Percentiles rank a stretch among this genome's conserved stretches.
These are phyloP conservation scores for Panorpa germanica DNA, from an alignment of 2,888 invertebrate species.

Conservation along the genomic window DNA sequence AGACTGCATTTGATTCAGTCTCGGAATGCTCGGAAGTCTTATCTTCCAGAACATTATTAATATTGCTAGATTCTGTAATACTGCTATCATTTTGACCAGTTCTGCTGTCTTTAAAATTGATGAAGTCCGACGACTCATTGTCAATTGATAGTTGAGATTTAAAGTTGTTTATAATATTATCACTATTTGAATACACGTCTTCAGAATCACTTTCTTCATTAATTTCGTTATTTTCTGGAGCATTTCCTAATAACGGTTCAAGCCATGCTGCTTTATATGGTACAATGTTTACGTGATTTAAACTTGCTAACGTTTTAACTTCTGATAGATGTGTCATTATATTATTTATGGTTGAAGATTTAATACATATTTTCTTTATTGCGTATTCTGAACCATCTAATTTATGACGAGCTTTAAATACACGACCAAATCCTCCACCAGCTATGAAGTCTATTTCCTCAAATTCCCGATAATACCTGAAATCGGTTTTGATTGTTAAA, in stretches of 20 bases:
- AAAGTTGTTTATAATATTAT: conserved; percentile 14
- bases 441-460: conserved; percentile 49
- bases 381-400: conserved; percentile 63
- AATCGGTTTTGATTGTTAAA: no score
- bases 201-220: conserved; percentile 26
- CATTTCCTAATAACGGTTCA: conserved; percentile 39
- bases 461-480: conserved; percentile 48
- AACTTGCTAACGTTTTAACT: conserved; percentile 60
- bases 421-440: conserved; percentile 58
- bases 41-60: conserved; percentile 7
- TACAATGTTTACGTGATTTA: conserved; percentile 64
- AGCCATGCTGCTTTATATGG: conserved; percentile 73
- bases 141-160: conserved; percentile 1
- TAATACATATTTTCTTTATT: conserved; percentile 53
- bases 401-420: conserved; percentile 53
- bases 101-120: conserved; percentile 5
- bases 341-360: conserved; percentile 38
- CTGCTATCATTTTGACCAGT: background rate
- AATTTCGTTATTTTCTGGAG: conserved; percentile 22
- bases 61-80: background rate
- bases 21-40: conserved; percentile 9
- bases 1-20: conserved; percentile 7
- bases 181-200: conserved; percentile 19
- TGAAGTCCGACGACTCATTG: conserved; percentile 4
- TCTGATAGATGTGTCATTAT: conserved; percentile 50